Evolutionary conservation across 2,888 invertebrate genomes (phyloP).

Genomic region (Lathronympha strigana): DNA sequence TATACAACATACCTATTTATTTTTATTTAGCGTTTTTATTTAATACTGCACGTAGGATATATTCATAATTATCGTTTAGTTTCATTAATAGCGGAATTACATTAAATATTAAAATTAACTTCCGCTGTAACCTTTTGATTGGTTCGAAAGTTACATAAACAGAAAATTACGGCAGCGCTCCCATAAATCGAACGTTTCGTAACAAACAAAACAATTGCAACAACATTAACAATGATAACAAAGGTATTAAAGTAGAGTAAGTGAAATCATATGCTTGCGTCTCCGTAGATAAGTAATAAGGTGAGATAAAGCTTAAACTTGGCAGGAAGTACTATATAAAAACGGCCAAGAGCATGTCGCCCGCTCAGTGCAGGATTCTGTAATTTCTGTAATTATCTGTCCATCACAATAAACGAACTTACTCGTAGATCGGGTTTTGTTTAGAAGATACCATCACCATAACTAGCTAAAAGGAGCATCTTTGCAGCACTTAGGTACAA

Average conservation of each 20-base stretch:
- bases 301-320: not conserved
- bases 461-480: no score
- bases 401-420: no score
- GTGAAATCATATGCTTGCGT: not conserved
- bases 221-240: constrained; percentile 7
- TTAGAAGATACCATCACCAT: no score
- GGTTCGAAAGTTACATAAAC: constrained; percentile 17
- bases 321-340: no score
- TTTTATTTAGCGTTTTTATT: not conserved
- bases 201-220: constrained; percentile 18
- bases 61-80: not conserved
- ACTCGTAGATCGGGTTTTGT: no score
- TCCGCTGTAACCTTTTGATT: constrained; percentile 23
- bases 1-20: not conserved
- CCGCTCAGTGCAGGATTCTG: no score
- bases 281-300: no score
- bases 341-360: no score
- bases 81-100: constrained; percentile 9
- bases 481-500: no score
- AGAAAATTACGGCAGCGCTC: constrained; percentile 10
- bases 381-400: no score
- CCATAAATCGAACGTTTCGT: constrained; percentile 26
- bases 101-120: constrained; percentile 3
- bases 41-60: not conserved
- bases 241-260: constrained; percentile 1